phyloP scores from a whole-genome alignment of 1,140 invertebrate species.

The Cotesia typhae region DNA sequence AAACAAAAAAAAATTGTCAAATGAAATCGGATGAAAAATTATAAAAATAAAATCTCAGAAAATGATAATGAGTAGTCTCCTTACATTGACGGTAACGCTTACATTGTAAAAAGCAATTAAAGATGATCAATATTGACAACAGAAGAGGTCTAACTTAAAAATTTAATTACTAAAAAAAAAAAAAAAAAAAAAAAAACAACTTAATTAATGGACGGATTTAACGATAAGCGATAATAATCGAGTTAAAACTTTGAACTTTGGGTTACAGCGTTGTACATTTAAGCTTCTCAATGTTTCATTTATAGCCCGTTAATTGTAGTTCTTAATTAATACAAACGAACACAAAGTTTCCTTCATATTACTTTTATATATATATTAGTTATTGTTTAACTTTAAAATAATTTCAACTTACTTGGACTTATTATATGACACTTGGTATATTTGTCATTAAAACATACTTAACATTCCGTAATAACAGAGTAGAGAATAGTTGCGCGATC shows the following conservation, averaged over 20 bases:
- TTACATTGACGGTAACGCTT: no score
- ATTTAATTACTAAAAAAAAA: background rate
- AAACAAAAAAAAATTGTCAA: no score
- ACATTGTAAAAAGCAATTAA: no score
- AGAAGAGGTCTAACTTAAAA: background rate
- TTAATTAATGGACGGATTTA: slow-evolving; percentile 35
- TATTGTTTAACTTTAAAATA: no score
- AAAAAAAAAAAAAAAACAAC: no score
- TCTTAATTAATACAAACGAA: background rate
- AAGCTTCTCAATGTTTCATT: slow-evolving; percentile 24
- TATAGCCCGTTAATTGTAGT: background rate
- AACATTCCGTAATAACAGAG: background rate
- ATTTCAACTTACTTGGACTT: no score
- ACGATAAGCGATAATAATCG: slow-evolving; percentile 6
- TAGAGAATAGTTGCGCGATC: slow-evolving; percentile 19
- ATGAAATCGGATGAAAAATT: no score
- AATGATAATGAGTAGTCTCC: no score
- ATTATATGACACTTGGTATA: slow-evolving; percentile 5
- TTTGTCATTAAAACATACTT: background rate
- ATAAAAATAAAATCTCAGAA: no score
- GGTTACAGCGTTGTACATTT: slow-evolving; percentile 46
- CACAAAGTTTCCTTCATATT: no score
- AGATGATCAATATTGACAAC: no score
- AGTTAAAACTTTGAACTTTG: slow-evolving; percentile 43
- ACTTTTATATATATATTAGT: no score